Evolutionary conservation across 2,113 vertebrate genomes (phyloP), one percentile per base, ranked within the genome.

Genomic region (Nesogale talazaci): DNA sequence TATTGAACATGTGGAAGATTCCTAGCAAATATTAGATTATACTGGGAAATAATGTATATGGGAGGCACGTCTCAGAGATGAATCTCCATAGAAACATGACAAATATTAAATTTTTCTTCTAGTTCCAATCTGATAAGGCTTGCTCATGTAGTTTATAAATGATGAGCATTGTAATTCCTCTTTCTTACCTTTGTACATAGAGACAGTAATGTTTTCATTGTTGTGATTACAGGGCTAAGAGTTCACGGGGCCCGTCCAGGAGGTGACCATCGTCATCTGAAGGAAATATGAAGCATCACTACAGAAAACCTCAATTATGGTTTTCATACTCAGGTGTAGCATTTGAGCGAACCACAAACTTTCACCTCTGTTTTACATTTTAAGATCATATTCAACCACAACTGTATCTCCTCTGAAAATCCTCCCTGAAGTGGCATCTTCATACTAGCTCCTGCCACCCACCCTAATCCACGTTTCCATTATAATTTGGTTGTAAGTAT

Each of bases 31-130:
- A 98, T 98, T 98, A 97, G 97, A 98, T 98, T 98, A 98, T 95
- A 95, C 89, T 5, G 34, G 92, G 89, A 97, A 98, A 98, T 97
- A 97, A 97, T 98, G 97, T 96, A 97, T 96, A 97, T 97, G 92
- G 98, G 93, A 97, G 88, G 95, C 97, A 80, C 70, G 15, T 95
- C 93, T 98, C 94, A 89, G 81, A 98, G 95, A 97, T 97, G 97
- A 98, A 98, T 98, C 96, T 98, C 97, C 97, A 93, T 98, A 97
- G 96, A 98, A 98, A 97, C 96, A 98, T 98, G 96, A 96, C 96
- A 97, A 98, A 98, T 98, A 98, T 98, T 98, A 98, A 97, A 98
- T 98, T 98, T 96, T 96, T 93, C 92, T 95, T 96, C 92, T 96
- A 97, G 92, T 87, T 95, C 90, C 94, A 93, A 96, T 97, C 92